A percentile compares a stretch with the other conserved stretches of the same genome.
These are phyloP conservation scores for Drosophila suzukii DNA, from an alignment of 1,140 invertebrate genomes.

Conservation along the genomic window DNA sequence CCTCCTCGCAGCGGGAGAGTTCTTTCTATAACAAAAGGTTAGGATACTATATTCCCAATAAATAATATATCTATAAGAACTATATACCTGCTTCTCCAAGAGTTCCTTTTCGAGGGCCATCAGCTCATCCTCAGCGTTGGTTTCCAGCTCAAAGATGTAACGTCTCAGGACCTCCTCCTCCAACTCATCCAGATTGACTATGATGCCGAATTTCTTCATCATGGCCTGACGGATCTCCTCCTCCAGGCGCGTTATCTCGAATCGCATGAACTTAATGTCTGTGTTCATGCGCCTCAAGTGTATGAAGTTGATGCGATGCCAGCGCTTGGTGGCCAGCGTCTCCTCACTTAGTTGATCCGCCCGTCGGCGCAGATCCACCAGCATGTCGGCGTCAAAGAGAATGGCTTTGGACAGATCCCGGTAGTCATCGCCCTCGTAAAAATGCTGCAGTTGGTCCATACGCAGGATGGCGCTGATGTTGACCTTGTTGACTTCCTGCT, in stretches of 20 bases:
- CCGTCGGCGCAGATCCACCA: slow-evolving; percentile 86
- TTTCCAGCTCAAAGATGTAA: slow-evolving; percentile 86
- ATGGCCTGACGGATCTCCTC: slow-evolving; percentile 85
- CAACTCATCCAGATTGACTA: slow-evolving; percentile 86
- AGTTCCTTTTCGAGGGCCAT: slow-evolving; percentile 82
- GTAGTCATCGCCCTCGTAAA: slow-evolving; percentile 85
- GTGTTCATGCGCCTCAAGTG: slow-evolving; percentile 86
- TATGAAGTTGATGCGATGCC: slow-evolving; percentile 85
- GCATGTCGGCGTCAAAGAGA: slow-evolving; percentile 87
- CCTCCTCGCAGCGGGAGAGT: slow-evolving; percentile 79
- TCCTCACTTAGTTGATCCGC: slow-evolving; percentile 88
- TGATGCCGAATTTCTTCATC: slow-evolving; percentile 86
- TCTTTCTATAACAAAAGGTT: slow-evolving; percentile 53
- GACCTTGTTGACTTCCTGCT: slow-evolving; percentile 89
- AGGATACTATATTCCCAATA: not conserved
- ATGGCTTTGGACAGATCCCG: slow-evolving; percentile 87
- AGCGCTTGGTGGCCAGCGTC: slow-evolving; percentile 86
- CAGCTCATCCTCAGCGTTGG: slow-evolving; percentile 85
- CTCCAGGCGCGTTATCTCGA: slow-evolving; percentile 85
- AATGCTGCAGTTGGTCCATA: slow-evolving; percentile 88
- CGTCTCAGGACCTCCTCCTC: slow-evolving; percentile 86
- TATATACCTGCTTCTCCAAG: slow-evolving; percentile 34
- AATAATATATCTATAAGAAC: slow-evolving; percentile 41
- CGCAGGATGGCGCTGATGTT: slow-evolving; percentile 87
- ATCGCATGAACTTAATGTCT: slow-evolving; percentile 86